Base-by-base conservation (phyloP, 2,113 vertebrate genomes). In the Todiramphus chloris region DNA sequence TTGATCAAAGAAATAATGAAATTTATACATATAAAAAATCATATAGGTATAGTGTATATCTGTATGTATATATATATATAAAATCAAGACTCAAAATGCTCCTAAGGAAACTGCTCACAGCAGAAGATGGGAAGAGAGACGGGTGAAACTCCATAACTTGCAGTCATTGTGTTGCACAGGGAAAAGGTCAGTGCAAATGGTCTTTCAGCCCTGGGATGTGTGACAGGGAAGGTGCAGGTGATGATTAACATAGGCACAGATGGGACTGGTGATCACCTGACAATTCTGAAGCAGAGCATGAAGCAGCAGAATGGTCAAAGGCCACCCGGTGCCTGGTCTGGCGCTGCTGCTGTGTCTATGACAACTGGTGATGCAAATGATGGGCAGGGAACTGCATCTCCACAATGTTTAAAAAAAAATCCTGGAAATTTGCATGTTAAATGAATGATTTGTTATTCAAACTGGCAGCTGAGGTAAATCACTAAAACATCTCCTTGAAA, bases 371-470 rank as follows among this genome's bases (percentile, higher is more conserved):
- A 79, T 66, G 66, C 35, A 64, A 82, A 43, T 46, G 80, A 91
- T 11, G 23, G 56, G 41, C 64, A 87, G 58, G 62, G 62, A 87
- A 79, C 16, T 16, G n/a, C 53, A 28, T 16, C 12, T 6, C 41
- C 55, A 37, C 43, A 6, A 9, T 9, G 20, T 44, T 78, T 15
- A 17, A 90, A 58, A 58, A 58, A 70, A 68, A 85, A 62, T 27
- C 62, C 28, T 39, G 10, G 23, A 68, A 68, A 94, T 96, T n/a
- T 94, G 74, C 89, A 89, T 95, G 70, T 76, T 89, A 87, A 88
- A 93, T 85, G 50, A 87, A 55, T 50, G 28, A 46, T 79, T 91
- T 91, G 39, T 74, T 89, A 94, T 94, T 96, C 92, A 89, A 20
- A 84, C 62, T 18, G 8, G 20, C 33, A 73, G 37, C 74, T 21